Evolutionary conservation across 2,797 vertebrate genomes (phyloP).

Genomic region (Mycteria americana): DNA sequence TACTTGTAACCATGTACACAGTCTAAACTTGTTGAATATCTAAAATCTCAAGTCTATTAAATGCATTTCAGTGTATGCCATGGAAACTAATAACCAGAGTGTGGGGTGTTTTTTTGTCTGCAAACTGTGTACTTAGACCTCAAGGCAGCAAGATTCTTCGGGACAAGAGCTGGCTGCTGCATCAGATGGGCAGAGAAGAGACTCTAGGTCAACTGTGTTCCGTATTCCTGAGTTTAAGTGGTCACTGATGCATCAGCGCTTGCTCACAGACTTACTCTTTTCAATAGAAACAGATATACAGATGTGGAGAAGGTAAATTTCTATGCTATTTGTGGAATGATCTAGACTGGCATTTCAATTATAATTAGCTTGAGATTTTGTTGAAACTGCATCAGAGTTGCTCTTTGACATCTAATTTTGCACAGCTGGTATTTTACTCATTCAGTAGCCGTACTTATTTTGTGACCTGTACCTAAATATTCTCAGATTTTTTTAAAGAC

Average conservation of each 20-base stretch:
- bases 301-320: constrained; percentile 95
- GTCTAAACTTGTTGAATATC: not conserved
- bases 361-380: not conserved
- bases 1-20: not conserved
- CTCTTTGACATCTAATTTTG: not conserved
- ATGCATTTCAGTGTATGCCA: not conserved
- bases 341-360: not conserved
- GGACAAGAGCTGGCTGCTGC: constrained; percentile 62
- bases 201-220: constrained; percentile 88
- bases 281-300: constrained; percentile 97
- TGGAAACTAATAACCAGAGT: not conserved
- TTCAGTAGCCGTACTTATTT: not conserved
- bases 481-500: not conserved
- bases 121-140: constrained; percentile 65
- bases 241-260: constrained; percentile 96
- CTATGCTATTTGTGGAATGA: not conserved
- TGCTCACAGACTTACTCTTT: constrained; percentile 95
- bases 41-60: not conserved
- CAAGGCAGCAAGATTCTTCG: constrained; percentile 70
- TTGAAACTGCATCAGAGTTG: not conserved
- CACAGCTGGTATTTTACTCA: not conserved
- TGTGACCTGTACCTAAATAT: not conserved
- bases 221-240: constrained; percentile 96
- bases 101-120: not conserved
- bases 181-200: constrained; percentile 76